Evolutionary conservation across 2,113 vertebrate species (phyloP).

Genomic region (Spea bombifrons): DNA sequence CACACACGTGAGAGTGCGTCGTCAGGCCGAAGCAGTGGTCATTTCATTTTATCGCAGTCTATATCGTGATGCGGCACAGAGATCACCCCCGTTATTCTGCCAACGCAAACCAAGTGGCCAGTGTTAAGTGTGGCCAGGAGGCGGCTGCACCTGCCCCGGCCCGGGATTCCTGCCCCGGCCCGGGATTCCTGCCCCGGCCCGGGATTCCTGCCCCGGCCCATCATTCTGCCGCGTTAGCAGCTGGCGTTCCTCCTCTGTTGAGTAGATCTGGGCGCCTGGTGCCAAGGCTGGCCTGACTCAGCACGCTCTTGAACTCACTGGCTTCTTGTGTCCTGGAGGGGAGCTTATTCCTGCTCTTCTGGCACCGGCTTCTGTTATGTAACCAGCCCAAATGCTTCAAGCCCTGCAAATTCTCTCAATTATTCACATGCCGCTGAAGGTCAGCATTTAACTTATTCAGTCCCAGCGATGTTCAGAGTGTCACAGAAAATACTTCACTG

Average conservation of each 20-base stretch:
- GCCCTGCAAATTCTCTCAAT: slow-evolving; percentile 13
- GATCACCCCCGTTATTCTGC: too few species aligned
- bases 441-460: too few species aligned
- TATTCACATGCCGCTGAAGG: background rate
- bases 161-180: background rate
- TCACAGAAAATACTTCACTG: too few species aligned
- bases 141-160: slow-evolving; percentile 5
- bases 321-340: slow-evolving; percentile 6
- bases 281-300: slow-evolving; percentile 14
- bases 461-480: too few species aligned
- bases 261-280: slow-evolving; percentile 4
- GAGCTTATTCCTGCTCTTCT: background rate
- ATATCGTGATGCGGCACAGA: too few species aligned
- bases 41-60: too few species aligned
- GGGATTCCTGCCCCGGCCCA: slow-evolving; percentile 4
- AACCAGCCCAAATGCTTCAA: slow-evolving; percentile 6
- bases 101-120: slow-evolving; percentile 3
- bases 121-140: background rate
- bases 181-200: background rate
- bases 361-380: slow-evolving; percentile 14
- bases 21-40: too few species aligned
- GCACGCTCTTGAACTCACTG: background rate
- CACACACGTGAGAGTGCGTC: too few species aligned
- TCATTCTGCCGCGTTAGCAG: slow-evolving; percentile 9
- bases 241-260: slow-evolving; percentile 11